Percentiles rank a stretch among this genome's conserved stretches.
phyloP scores from a whole-genome alignment of 2,888 invertebrate genomes.

The Pristionchus fissidentatus region DNA sequence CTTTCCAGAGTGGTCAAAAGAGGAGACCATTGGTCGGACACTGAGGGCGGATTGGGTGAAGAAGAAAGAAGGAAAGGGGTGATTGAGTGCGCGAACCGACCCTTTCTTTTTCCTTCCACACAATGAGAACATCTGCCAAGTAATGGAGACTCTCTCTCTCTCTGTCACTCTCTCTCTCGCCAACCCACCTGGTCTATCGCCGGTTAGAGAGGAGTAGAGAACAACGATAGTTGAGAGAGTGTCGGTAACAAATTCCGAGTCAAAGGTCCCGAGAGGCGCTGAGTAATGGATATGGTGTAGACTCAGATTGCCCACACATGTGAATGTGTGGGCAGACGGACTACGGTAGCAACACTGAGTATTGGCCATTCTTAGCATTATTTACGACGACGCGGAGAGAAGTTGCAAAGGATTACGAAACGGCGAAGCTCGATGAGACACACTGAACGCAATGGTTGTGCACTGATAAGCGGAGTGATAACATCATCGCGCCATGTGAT shows the following conservation, averaged over 20 bases:
- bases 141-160: slow-evolving; percentile 4
- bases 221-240: no score
- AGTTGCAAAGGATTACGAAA: not conserved
- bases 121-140: slow-evolving; percentile 7
- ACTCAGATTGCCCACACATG: not conserved
- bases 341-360: not conserved
- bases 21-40: no score
- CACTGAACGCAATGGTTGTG: slow-evolving; percentile 1
- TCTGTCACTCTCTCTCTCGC: not conserved
- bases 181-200: not conserved
- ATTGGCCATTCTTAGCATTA: no score
- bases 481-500: slow-evolving; percentile 1
- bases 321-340: not conserved
- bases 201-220: no score
- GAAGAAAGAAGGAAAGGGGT: not conserved
- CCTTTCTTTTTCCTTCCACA: no score
- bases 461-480: slow-evolving; percentile 38
- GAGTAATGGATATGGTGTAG: not conserved
- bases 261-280: no score
- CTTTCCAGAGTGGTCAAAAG: no score
- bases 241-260: no score
- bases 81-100: not conserved
- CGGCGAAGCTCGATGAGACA: not conserved
- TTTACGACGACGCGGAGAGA: not conserved
- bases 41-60: no score